These are phyloP conservation scores for Ispidina lecontei DNA, from an alignment of 2,797 vertebrate species.

Conservation along the genomic window DNA sequence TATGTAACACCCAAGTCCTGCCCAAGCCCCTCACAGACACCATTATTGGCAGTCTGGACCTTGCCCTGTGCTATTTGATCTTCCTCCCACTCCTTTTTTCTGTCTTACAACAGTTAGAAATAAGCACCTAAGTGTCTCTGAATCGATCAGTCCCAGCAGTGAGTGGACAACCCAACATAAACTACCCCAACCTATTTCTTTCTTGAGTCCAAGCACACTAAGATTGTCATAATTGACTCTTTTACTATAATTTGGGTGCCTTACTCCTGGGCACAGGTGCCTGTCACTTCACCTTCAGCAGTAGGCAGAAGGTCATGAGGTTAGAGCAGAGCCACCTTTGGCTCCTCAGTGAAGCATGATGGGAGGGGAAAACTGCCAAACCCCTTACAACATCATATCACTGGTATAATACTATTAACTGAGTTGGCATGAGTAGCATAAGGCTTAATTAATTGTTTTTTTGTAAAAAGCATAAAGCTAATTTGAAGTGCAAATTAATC, in stretches of 20 bases:
- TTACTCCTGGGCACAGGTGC: neutral
- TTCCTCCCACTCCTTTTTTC: neutral
- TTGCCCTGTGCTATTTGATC: neutral
- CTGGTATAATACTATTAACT: neutral
- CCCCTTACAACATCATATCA: neutral
- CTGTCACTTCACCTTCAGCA: neutral
- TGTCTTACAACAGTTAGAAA: neutral
- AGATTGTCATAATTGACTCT: neutral
- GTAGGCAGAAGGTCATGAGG: neutral
- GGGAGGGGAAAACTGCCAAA: neutral
- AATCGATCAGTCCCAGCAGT: neutral
- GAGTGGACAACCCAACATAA: neutral
- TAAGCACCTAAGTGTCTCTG: neutral
- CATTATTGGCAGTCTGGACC: neutral
- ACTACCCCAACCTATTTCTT: neutral
- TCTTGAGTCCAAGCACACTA: neutral
- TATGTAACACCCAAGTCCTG: neutral
- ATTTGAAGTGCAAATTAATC: constrained; percentile 20
- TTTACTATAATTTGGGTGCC: neutral
- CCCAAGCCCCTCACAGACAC: neutral
- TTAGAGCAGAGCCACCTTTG: neutral
- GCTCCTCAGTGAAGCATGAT: neutral
- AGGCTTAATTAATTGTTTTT: constrained; percentile 12
- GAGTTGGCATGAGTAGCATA: neutral
- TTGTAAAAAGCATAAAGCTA: constrained; percentile 5